phyloP scores from a whole-genome alignment of 2,113 vertebrate genomes.

The Megaptera novaeangliae region DNA sequence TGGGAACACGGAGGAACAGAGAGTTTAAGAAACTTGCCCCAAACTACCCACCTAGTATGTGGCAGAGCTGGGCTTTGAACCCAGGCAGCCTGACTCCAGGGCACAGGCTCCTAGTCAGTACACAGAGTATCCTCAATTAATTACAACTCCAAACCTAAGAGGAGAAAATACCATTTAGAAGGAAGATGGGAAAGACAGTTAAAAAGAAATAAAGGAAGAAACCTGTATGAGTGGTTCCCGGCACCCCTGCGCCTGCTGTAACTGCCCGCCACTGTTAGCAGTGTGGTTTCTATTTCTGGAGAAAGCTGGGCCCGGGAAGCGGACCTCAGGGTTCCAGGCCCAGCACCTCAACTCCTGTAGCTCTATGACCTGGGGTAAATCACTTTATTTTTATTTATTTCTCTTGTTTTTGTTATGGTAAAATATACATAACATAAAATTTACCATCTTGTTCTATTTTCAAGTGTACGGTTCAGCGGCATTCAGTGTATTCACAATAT shows the following conservation, averaged over 20 bases:
- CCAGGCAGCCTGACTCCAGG: too few species aligned
- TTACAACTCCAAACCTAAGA: background rate
- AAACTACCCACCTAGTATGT: background rate
- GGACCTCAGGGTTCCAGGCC: background rate
- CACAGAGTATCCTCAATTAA: background rate
- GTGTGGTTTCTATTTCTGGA: too few species aligned
- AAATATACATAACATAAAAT: background rate
- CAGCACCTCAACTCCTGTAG: background rate
- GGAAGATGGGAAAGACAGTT: background rate
- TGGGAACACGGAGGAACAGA: background rate
- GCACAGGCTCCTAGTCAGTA: background rate
- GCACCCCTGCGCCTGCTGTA: accelerated
- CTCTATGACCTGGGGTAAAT: background rate
- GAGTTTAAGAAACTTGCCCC: background rate
- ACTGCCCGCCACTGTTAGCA: background rate
- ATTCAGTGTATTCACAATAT: accelerated
- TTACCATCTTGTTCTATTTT: accelerated
- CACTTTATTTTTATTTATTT: background rate
- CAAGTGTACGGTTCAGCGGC: accelerated
- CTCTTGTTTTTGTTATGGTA: background rate
- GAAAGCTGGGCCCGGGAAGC: accelerated
- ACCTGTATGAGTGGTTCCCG: accelerated
- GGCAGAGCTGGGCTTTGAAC: background rate
- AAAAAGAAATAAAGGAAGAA: background rate
- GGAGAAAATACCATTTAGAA: background rate